Conservation (phyloP, 1,140 invertebrate species). For the Formica selysi region DNA sequence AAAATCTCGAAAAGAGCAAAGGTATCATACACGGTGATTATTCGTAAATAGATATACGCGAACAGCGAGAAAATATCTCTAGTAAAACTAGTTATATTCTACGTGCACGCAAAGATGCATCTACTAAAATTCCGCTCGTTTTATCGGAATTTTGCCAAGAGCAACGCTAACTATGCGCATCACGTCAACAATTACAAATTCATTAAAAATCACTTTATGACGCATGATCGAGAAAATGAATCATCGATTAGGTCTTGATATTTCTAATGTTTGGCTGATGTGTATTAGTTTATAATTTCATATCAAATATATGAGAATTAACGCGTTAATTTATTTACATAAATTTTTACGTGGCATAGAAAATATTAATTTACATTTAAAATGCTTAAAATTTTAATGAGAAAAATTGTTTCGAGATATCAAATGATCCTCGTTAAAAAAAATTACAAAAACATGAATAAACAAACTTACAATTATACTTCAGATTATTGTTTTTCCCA, state of each 20-base stretch:
- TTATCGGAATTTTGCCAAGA: slow-evolving; percentile 48
- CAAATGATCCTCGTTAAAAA: neutral
- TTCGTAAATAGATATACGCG: slow-evolving; percentile 28
- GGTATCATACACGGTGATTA: slow-evolving; percentile 31
- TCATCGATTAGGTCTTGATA: slow-evolving; percentile 50
- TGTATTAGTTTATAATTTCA: neutral
- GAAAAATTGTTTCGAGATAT: neutral
- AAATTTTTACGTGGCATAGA: slow-evolving; percentile 1
- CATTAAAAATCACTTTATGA: slow-evolving; percentile 46
- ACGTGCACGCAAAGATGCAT: slow-evolving; percentile 13
- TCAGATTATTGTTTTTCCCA: neutral
- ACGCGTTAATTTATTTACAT: neutral
- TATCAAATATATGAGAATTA: slow-evolving; percentile 3
- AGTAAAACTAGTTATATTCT: slow-evolving; percentile 23
- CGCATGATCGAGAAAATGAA: slow-evolving; percentile 23
- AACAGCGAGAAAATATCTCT: neutral
- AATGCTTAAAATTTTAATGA: slow-evolving; percentile 13
- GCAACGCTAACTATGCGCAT: slow-evolving; percentile 32
- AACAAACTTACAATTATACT: neutral
- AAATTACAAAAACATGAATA: neutral
- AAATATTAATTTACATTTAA: slow-evolving; percentile 6
- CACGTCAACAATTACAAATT: slow-evolving; percentile 24
- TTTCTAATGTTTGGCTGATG: slow-evolving; percentile 28
- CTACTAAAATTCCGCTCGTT: slow-evolving; percentile 37
- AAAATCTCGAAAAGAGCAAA: slow-evolving; percentile 24